These are phyloP conservation scores for Mionectes olivaceus DNA, from an alignment of 2,797 vertebrate genomes.

Conservation along the genomic window DNA sequence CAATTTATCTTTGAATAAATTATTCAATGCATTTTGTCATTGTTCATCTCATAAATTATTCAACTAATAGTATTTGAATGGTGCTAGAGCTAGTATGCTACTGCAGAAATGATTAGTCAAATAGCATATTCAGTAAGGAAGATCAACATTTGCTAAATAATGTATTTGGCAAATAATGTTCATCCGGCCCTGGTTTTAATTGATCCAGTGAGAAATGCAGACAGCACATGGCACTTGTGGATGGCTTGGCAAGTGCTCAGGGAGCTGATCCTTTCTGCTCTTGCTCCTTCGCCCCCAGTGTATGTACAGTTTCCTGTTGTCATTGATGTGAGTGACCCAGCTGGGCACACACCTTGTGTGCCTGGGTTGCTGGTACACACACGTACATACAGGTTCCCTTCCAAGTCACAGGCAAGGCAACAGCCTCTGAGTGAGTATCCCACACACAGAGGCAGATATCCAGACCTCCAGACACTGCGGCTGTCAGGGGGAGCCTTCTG, in stretches of 20 bases:
- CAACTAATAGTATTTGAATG: constrained; percentile 5
- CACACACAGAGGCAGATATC: background rate
- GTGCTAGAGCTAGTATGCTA: background rate
- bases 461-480: background rate
- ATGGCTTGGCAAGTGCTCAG: background rate
- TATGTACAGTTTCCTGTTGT: background rate
- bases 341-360: rapidly evolving
- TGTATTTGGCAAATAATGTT: constrained; percentile 38
- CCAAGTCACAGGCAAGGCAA: background rate
- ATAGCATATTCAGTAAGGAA: background rate
- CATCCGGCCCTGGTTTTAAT: background rate
- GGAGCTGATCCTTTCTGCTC: background rate
- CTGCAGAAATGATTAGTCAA: constrained; percentile 28
- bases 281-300: background rate
- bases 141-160: constrained; percentile 56
- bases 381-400: rapidly evolving
- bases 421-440: background rate
- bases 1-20: constrained; percentile 56
- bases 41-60: constrained; percentile 61
- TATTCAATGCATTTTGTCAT: constrained; percentile 58
- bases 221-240: background rate
- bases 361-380: background rate
- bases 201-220: background rate
- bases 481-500: rapidly evolving
- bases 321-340: rapidly evolving